Base-by-base conservation (phyloP, 2,797 vertebrate species). In the Furcifer pardalis region DNA sequence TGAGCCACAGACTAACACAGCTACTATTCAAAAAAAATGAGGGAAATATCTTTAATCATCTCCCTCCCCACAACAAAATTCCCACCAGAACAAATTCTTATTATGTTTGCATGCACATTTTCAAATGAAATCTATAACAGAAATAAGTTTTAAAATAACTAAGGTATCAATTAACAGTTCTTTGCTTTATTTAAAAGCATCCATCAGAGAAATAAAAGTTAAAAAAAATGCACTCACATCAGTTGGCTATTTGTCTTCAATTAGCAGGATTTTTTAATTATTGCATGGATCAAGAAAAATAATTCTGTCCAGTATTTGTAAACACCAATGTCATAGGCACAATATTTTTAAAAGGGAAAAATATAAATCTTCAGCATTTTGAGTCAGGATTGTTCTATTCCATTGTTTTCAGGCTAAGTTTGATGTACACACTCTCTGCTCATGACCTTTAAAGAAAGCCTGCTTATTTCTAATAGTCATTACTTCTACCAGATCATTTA, bases 111-210 rank as follows among this genome's bases (percentile, higher is more conserved):
- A n/a, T 63, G 56, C 88, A 81, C 85, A 78, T 74, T 84, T 65
- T 30, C 37, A 81, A 87, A 35, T 69, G 65, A 86, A 84, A 82
- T 79, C 7, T 84, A 76, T 87, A 87, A 88, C 30, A 80, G 81
- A 91, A 84, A 79, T 86, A 85, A 87, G 79, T 87, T 92, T 92
- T 85, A 87, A 83, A 92, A 91, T 88, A 89, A 65, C 86, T 86
- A 79, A 65, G 83, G 30, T 88, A 90, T 90, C 88, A 87, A 88
- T 86, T 89, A 92, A 62, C 62, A 76, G 40, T 79, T 1, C 0
- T 62, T 72, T 52, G 59, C 76, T 17, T 56, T 35, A n/a, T 86
- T 89, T 91, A 79, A 92, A 91, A 90, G 83, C 44, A 85, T 0
- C 80, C n/a, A 56, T 80, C 75, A 69, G 59, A 87, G 84, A 81